Evolutionary conservation across 2,888 invertebrate genomes (phyloP).

Genomic region (Masnerella sp.): DNA sequence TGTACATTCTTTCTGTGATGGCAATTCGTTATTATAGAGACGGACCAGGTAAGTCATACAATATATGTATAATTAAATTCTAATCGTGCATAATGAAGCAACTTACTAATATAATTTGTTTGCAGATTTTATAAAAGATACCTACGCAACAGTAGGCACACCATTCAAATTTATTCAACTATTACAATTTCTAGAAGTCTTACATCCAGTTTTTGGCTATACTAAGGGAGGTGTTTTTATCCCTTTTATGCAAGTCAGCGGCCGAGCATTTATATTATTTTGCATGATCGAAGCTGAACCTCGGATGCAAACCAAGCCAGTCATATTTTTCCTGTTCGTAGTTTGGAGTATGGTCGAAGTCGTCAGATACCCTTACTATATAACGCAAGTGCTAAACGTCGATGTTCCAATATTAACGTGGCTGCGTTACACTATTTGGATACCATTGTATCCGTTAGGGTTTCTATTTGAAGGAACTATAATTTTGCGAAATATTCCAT

Average conservation of each 20-base stretch:
- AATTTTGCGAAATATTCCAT: constrained; percentile 90
- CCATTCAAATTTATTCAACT: constrained; percentile 90
- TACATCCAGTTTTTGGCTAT: constrained; percentile 93
- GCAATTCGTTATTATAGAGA: constrained; percentile 86
- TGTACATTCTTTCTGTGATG: constrained; percentile 87
- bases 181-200: constrained; percentile 90
- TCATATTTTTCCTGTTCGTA: constrained; percentile 91
- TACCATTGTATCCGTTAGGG: constrained; percentile 94
- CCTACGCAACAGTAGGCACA: constrained; percentile 86
- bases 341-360: constrained; percentile 91
- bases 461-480: constrained; percentile 91
- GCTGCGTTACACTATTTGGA: constrained; percentile 96
- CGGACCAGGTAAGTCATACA: constrained; percentile 81
- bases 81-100: not conserved
- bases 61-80: not conserved
- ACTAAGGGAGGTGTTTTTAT: constrained; percentile 87
- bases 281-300: constrained; percentile 90
- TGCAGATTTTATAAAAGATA: constrained; percentile 82
- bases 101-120: constrained; percentile 1
- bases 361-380: constrained; percentile 95
- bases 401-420: constrained; percentile 89
- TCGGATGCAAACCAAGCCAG: constrained; percentile 91
- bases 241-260: constrained; percentile 88
- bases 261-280: constrained; percentile 88
- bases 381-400: constrained; percentile 86